Evolutionary conservation across 2,888 invertebrate species (phyloP).

Genomic region (Nomada ferruginata): DNA sequence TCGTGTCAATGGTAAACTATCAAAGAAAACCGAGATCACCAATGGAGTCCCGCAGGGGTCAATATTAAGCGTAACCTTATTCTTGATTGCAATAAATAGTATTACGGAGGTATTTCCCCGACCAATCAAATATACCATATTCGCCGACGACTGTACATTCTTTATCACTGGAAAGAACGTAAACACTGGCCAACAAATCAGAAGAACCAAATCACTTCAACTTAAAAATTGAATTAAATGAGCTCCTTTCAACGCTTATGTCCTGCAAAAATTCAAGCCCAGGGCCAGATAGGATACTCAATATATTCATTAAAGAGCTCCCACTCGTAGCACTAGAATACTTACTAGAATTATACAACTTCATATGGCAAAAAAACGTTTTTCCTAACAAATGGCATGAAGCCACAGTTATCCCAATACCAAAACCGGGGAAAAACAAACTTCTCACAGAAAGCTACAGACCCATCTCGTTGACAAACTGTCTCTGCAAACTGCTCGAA

Average conservation of each 20-base stretch:
- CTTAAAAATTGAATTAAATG: too few species aligned
- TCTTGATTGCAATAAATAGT: neutral
- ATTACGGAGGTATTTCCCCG: neutral
- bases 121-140: constrained; percentile 1
- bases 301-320: too few species aligned
- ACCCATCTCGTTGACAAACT: constrained; percentile 6
- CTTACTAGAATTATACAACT: constrained; percentile 32
- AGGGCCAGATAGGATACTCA: too few species aligned
- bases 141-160: neutral
- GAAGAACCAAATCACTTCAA: too few species aligned
- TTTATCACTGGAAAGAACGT: neutral
- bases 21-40: neutral
- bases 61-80: too few species aligned
- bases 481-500: too few species aligned
- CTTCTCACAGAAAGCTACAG: constrained; percentile 33
- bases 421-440: constrained; percentile 42
- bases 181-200: neutral
- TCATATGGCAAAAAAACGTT: constrained; percentile 22
- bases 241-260: too few species aligned
- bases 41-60: neutral
- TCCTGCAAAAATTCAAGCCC: too few species aligned
- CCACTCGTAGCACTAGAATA: too few species aligned
- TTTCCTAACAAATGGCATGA: constrained; percentile 41
- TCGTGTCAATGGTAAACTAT: neutral
- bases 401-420: constrained; percentile 50